Evolutionary conservation across 1,140 invertebrate genomes (phyloP).

Genomic region (Apis mellifera): Amel_HAv3.1 CM009937.2:4886501-4887000

Average conservation of each 20-base stretch:
- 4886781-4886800: no score
- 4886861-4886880: constrained; percentile 12
- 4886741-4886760: not conserved
- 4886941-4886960: not conserved
- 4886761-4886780: no score
- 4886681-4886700: not conserved
- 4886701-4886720: not conserved
- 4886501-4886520: not conserved
- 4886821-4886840: constrained; percentile 19
- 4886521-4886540: constrained; percentile 7
- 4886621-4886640: no score
- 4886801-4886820: constrained; percentile 10
- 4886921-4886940: constrained; percentile 2
- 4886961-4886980: constrained; percentile 44
- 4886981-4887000: not conserved
- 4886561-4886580: not conserved
- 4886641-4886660: no score
- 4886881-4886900: constrained; percentile 39
- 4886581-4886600: no score
- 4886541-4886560: no score
- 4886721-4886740: not conserved
- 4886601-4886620: no score
- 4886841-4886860: constrained; percentile 23
- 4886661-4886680: no score
- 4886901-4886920: not conserved